Conservation (phyloP, 1,140 invertebrate species). For the Pantala flavescens region DNA sequence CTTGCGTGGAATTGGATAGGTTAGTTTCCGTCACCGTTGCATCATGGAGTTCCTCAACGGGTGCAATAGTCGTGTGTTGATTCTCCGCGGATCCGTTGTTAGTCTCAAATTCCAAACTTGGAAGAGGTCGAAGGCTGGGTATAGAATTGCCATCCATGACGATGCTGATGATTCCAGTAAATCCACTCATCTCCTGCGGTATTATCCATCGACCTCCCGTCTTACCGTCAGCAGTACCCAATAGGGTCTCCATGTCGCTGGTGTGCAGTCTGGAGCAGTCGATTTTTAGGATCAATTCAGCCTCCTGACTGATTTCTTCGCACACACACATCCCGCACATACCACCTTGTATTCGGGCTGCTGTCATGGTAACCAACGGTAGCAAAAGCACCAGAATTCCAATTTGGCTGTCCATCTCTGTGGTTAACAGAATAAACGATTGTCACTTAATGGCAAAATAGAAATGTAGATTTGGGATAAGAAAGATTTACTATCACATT, state of each 20-base stretch:
- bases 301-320: background rate
- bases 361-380: too few species aligned
- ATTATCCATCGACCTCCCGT: background rate
- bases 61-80: too few species aligned
- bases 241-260: background rate
- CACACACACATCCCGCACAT: background rate
- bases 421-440: too few species aligned
- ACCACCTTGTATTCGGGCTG: background rate
- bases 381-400: too few species aligned
- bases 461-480: too few species aligned
- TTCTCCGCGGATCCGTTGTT: too few species aligned
- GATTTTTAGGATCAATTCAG: background rate
- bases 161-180: background rate
- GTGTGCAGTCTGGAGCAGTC: background rate
- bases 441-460: too few species aligned
- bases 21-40: too few species aligned
- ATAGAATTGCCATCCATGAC: background rate
- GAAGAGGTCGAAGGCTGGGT: background rate
- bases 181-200: background rate
- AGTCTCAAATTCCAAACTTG: background rate
- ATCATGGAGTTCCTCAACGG: too few species aligned
- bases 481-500: too few species aligned
- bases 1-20: too few species aligned
- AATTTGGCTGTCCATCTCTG: too few species aligned
- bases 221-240: background rate